These are phyloP conservation scores for Hydractinia echinata DNA, from an alignment of 30 jellyfish, hydroid and myxozoan species.

Conservation along the genomic window DNA sequence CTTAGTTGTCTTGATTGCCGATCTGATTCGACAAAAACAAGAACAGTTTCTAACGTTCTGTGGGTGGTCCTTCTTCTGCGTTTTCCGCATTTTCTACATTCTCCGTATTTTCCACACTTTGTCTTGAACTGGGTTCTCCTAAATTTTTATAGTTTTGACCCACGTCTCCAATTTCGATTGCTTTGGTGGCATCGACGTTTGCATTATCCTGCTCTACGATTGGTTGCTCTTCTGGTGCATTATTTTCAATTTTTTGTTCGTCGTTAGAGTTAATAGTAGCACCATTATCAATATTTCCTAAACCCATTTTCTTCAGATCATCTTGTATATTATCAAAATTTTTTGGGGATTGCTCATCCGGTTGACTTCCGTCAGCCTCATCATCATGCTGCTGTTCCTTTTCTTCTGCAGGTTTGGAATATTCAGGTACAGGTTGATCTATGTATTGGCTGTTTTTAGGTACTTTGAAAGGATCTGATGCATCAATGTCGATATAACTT, in stretches of 20 bases:
- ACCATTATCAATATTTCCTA: background rate
- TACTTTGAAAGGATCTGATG: slow-evolving; percentile 93
- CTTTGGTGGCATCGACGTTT: slow-evolving; percentile 3
- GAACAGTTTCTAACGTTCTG: background rate
- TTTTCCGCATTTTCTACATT: background rate
- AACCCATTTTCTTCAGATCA: slow-evolving; percentile 23
- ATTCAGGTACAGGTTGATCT: slow-evolving; percentile 79
- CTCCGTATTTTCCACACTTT: background rate
- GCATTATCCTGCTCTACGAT: slow-evolving; percentile 2
- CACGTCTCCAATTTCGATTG: slow-evolving; percentile 5
- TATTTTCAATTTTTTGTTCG: background rate
- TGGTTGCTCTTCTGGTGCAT: background rate
- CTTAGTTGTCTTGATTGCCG: background rate
- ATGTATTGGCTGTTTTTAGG: slow-evolving; percentile 81
- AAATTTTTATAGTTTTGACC: background rate
- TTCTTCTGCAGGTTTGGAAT: slow-evolving; percentile 34
- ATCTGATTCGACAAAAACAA: background rate
- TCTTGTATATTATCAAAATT: slow-evolving; percentile 22
- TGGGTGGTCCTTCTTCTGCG: background rate
- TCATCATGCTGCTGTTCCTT: slow-evolving; percentile 33
- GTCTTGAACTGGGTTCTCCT: background rate
- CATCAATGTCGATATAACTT: slow-evolving; percentile 95
- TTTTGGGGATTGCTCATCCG: slow-evolving; percentile 20
- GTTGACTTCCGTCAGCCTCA: slow-evolving; percentile 19
- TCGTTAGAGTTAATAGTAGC: background rate